These are phyloP conservation scores for Paedocypris sp. DNA, from an alignment of 2,113 vertebrate species.

Conservation along the genomic window DNA sequence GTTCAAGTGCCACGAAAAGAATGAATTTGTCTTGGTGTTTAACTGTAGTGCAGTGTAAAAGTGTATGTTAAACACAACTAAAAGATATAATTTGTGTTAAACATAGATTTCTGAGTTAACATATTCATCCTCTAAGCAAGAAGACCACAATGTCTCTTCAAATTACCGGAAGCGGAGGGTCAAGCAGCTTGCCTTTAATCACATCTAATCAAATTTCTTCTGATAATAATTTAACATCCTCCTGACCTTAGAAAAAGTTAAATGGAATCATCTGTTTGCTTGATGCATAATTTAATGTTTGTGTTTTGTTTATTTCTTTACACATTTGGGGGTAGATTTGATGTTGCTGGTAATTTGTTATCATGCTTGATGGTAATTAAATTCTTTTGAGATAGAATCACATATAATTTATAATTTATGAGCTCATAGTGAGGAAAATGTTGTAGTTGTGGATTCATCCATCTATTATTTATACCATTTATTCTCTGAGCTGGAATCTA, in stretches of 20 bases:
- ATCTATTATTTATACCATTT: too few relatives aligned
- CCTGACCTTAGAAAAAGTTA: conserved; percentile 7
- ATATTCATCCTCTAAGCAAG: conserved; percentile 2
- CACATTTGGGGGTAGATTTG: not conserved
- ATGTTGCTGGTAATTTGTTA: not conserved
- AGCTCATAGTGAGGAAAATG: too few relatives aligned
- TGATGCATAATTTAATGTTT: not conserved
- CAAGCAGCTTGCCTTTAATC: conserved; percentile 23
- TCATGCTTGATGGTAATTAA: not conserved
- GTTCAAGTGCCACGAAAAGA: too few relatives aligned
- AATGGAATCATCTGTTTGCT: conserved; percentile 12
- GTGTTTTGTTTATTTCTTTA: not conserved
- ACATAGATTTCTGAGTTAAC: not conserved
- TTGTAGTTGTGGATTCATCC: too few relatives aligned
- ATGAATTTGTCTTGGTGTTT: too few relatives aligned
- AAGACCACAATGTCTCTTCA: not conserved
- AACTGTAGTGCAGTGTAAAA: too few relatives aligned
- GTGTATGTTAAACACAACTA: too few relatives aligned
- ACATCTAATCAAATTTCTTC: conserved; percentile 19
- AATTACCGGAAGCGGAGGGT: not conserved
- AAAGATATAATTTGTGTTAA: too few relatives aligned
- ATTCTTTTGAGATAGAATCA: conserved; percentile 9
- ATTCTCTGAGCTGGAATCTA: too few relatives aligned
- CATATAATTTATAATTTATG: too few relatives aligned
- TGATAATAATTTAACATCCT: conserved; percentile 25